Percentiles rank a stretch among this genome's conserved stretches.
phyloP scores from a whole-genome alignment of 37 sponge, comb jelly and placozoan genomes.

The Petrosia ficiformis region DNA sequence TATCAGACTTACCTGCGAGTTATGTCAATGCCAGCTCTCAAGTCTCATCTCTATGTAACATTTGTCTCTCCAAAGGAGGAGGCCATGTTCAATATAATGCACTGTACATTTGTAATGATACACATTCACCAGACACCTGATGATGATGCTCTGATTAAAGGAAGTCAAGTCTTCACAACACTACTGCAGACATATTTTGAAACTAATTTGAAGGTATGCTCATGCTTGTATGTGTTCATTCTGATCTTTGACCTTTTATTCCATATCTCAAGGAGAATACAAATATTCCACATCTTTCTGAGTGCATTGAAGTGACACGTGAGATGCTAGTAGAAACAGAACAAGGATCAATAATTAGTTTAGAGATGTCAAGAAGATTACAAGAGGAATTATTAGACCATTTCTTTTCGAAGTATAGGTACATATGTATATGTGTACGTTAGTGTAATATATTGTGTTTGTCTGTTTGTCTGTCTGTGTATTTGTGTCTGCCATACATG shows the following conservation, averaged over 20 bases:
- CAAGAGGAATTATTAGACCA: conserved; percentile 40
- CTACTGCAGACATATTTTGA: neutral
- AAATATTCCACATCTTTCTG: neutral
- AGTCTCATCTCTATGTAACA: conserved; percentile 20
- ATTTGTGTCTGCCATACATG: no score
- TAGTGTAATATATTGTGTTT: no score
- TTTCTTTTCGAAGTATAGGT: conserved; percentile 18
- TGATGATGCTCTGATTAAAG: neutral
- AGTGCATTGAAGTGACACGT: neutral
- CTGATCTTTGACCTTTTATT: neutral
- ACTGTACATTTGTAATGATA: conserved; percentile 33
- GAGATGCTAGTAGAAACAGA: neutral
- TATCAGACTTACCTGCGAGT: conserved; percentile 51
- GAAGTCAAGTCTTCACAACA: neutral
- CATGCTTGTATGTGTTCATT: neutral
- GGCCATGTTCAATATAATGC: conserved; percentile 53
- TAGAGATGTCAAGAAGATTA: neutral
- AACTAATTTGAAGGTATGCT: neutral
- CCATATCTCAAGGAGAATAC: neutral
- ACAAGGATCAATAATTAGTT: neutral
- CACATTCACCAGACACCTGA: neutral
- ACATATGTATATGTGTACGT: no score
- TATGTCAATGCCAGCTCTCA: conserved; percentile 45
- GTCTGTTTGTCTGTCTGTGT: no score
- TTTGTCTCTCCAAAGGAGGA: conserved; percentile 1